These are phyloP conservation scores for Agrilus mali DNA, from an alignment of 2,888 invertebrate genomes.

Conservation along the genomic window DNA sequence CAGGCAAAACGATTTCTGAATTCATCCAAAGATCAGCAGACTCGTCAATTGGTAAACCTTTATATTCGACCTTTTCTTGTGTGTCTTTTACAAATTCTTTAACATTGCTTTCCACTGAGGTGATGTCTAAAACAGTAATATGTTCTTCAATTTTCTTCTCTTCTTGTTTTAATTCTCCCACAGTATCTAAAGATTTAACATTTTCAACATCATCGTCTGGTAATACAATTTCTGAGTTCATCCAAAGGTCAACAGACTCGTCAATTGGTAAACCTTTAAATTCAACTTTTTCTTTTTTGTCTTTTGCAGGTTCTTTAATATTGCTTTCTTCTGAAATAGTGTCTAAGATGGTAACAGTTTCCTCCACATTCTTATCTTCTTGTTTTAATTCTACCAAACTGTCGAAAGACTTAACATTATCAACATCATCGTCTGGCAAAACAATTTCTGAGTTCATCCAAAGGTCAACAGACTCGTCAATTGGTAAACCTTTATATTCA, in stretches of 20 bases:
- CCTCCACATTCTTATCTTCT: not conserved
- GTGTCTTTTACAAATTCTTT: not conserved
- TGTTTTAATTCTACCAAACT: no score
- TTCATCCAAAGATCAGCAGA: conserved; percentile 1
- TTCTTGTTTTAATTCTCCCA: conserved; percentile 1
- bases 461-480: conserved; percentile 17
- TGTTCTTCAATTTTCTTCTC: conserved; percentile 2
- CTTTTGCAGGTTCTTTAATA: conserved; percentile 3
- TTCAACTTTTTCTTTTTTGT: not conserved
- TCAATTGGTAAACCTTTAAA: conserved; percentile 16
- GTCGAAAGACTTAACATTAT: no score
- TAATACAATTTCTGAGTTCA: conserved; percentile 9
- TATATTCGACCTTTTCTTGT: not conserved
- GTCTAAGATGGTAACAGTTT: not conserved
- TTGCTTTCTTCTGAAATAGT: not conserved
- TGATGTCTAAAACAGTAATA: no score
- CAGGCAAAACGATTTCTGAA: not conserved
- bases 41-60: conserved; percentile 22
- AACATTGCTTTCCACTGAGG: not conserved
- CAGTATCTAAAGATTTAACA: not conserved
- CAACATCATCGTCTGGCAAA: conserved; percentile 5
- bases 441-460: conserved; percentile 19
- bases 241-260: conserved; percentile 7
- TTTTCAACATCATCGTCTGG: conserved; percentile 5
- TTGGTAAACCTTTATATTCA: conserved; percentile 13